Conservation (phyloP, 64 coral and sea anemone species). For the Astreopora myriophthalma region DNA sequence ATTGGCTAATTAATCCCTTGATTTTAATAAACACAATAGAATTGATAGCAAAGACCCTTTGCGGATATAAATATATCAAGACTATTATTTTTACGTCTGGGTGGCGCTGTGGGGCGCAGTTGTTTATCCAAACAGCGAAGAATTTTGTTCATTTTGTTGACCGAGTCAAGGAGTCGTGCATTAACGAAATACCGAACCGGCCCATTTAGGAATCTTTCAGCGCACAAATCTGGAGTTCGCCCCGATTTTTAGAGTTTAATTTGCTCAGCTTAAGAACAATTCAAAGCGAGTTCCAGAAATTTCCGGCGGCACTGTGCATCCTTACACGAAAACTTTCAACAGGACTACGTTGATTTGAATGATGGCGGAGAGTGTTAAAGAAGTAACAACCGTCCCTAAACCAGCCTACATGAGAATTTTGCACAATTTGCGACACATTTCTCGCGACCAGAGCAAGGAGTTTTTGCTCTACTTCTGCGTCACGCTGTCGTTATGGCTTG, state of each 20-base stretch:
- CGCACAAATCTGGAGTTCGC: background rate
- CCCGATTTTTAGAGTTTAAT: background rate
- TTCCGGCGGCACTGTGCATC: background rate
- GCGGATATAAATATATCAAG: background rate
- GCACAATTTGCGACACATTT: conserved; percentile 49
- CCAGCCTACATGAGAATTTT: conserved; percentile 63
- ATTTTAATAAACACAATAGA: conserved; percentile 14
- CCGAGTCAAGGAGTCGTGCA: background rate
- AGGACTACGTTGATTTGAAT: background rate
- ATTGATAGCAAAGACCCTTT: background rate
- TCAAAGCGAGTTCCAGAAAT: background rate
- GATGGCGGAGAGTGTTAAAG: background rate
- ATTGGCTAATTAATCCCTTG: background rate
- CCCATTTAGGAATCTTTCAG: background rate
- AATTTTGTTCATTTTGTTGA: background rate
- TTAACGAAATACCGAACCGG: background rate
- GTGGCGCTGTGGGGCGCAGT: background rate
- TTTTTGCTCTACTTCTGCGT: conserved; percentile 29
- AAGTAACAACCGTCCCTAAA: background rate
- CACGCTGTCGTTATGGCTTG: conserved; percentile 54
- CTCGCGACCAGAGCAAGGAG: conserved; percentile 40
- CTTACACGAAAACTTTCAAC: background rate
- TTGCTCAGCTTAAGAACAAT: too few relatives aligned
- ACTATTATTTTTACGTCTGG: conserved; percentile 10
- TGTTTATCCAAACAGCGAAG: background rate